Percentiles rank a stretch among this genome's conserved stretches.
Evolutionary conservation across 2,888 invertebrate genomes (phyloP).

Genomic region (Punctoribates punctum): DNA sequence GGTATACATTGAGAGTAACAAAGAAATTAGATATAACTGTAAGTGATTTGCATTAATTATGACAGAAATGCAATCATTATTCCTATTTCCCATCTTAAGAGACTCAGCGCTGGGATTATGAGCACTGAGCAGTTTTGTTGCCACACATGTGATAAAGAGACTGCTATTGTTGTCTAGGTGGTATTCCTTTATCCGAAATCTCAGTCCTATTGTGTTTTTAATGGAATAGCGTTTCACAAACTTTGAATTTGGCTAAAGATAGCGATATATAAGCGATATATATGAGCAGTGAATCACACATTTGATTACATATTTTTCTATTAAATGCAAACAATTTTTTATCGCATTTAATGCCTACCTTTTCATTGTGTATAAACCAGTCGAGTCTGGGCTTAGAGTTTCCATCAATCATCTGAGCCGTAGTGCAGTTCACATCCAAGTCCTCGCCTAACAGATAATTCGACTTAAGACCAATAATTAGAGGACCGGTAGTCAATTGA

Average conservation of each 20-base stretch:
- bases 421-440: conserved; percentile 30
- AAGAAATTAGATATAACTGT: background rate
- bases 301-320: conserved; percentile 4
- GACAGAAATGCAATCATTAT: conserved; percentile 3
- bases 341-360: conserved; percentile 1
- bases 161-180: conserved; percentile 25
- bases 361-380: conserved; percentile 28
- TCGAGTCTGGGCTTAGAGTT: conserved; percentile 12
- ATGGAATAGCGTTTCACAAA: conserved; percentile 24
- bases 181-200: conserved; percentile 25
- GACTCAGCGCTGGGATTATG: background rate
- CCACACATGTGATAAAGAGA: conserved; percentile 24
- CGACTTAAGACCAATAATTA: conserved; percentile 28
- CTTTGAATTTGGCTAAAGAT: background rate
- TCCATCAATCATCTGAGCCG: conserved; percentile 7
- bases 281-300: background rate
- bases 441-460: conserved; percentile 37
- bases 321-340: background rate
- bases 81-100: background rate
- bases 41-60: conserved; percentile 18
- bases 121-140: background rate
- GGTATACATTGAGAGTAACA: background rate
- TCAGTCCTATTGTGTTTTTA: conserved; percentile 26
- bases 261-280: background rate
- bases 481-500: conserved; percentile 9